Evolutionary conservation across 2,797 vertebrate genomes (phyloP), one percentile per base, ranked within the genome.

Genomic region (Anas bernieri): DNA sequence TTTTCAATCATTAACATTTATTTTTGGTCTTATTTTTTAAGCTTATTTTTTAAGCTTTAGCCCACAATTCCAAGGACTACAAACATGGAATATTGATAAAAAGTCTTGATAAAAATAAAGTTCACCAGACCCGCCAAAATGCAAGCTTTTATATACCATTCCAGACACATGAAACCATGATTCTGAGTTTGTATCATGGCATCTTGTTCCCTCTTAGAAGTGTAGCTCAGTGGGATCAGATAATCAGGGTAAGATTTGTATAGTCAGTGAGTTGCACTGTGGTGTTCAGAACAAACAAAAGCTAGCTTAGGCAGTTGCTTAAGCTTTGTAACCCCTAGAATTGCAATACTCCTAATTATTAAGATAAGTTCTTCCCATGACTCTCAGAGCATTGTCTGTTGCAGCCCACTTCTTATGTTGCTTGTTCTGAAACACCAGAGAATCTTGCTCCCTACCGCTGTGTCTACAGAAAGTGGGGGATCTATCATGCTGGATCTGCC

Each of bases 221-320:
- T 37, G 63, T 21, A 46, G 30, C 17, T 83, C 28, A 77, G 33
- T n/a, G 39, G 25, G 31, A 58, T 77, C 21, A 62, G 50, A 54
- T 4, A 4, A 12, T 23, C 11, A 31, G 33, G 4, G 39, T 21
- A 85, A 68, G 55, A 52, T n/a, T 85, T 1, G 0, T 35, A 43
- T 21, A n/a, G 23, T 54, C 0, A 0, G 4, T 68, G 48, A 33
- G 6, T 54, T 25, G 30, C 31, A 25, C 2, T 3, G 13, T 48
- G 41, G 7, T 18, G 12, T 86, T 69, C 45, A 45, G 33, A 77
- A 39, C 55, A 86, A 90, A 63, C 11, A 52, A 69, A 77, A 83
- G 5, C 5, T 70, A 56, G 68, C 64, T 83, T 66, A 88, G 30
- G 37, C 21, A 80, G 23, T 16, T 75, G 23, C 23, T 68, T 76